Percentiles rank a stretch among this genome's conserved stretches.
These are phyloP conservation scores for Bufotes viridis DNA, from an alignment of 2,797 vertebrate species.

Conservation along the genomic window DNA sequence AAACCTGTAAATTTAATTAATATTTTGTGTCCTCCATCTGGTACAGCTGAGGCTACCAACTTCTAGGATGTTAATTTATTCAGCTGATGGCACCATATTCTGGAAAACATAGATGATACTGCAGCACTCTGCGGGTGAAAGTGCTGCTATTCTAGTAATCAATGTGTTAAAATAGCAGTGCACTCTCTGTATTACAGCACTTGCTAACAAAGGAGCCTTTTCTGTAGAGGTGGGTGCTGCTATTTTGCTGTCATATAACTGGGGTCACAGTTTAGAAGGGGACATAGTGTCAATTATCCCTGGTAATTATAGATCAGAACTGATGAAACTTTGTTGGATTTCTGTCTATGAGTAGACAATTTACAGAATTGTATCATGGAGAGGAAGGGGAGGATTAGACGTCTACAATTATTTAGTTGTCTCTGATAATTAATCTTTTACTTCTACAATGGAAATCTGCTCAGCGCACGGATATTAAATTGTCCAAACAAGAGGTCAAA, in stretches of 20 bases:
- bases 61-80: not conserved
- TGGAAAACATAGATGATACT: not conserved
- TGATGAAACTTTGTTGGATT: not conserved
- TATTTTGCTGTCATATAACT: conserved; percentile 23
- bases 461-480: conserved; percentile 14
- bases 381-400: not conserved
- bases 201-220: not conserved
- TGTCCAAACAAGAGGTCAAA: conserved; percentile 17
- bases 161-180: conserved; percentile 1
- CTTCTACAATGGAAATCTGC: conserved; percentile 10
- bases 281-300: conserved; percentile 7
- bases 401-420: not conserved
- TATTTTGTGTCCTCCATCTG: too few relatives aligned
- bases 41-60: not conserved
- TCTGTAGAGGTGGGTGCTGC: not conserved
- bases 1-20: too few relatives aligned
- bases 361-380: not conserved
- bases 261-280: conserved; percentile 40
- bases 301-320: conserved; percentile 20
- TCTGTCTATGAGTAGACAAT: not conserved
- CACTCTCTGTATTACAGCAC: not conserved
- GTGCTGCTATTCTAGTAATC: not conserved
- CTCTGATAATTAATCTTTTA: conserved; percentile 33
- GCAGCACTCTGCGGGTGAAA: not conserved
- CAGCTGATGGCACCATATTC: not conserved